Conservation (phyloP, 1,140 invertebrate genomes). For the Brachionus sp. region DNA sequence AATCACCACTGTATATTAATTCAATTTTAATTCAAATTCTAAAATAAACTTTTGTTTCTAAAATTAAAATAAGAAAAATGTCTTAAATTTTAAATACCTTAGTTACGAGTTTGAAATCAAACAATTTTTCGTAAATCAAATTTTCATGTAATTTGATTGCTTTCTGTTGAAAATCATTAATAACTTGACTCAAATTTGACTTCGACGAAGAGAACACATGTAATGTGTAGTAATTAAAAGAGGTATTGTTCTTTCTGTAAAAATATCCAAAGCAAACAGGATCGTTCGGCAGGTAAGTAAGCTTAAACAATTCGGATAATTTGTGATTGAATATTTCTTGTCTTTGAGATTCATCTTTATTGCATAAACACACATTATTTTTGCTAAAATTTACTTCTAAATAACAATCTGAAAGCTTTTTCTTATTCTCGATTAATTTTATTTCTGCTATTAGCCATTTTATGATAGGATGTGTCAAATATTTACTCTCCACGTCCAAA, state of each 20-base stretch:
- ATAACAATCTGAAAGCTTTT: not conserved
- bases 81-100: constrained; percentile 10
- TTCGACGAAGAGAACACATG: constrained; percentile 11
- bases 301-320: constrained; percentile 7
- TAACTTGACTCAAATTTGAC: constrained; percentile 41
- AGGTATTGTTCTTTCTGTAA: not conserved
- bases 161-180: constrained; percentile 4
- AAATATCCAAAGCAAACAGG: constrained; percentile 44
- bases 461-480: not conserved
- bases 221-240: constrained; percentile 23
- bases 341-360: not conserved
- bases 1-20: too few species aligned
- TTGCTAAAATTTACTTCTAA: not conserved
- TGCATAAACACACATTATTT: constrained; percentile 3
- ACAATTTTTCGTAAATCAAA: constrained; percentile 30
- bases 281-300: not conserved
- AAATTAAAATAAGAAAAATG: too few species aligned
- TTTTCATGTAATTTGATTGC: constrained; percentile 36
- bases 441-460: constrained; percentile 30
- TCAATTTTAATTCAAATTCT: too few species aligned
- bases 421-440: not conserved
- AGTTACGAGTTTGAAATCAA: constrained; percentile 34
- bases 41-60: too few species aligned
- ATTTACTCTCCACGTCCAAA: constrained; percentile 10
- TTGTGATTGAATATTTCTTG: constrained; percentile 18